Base-by-base conservation (phyloP, 2,113 vertebrate species). In the Empidonax alnorum region DNA sequence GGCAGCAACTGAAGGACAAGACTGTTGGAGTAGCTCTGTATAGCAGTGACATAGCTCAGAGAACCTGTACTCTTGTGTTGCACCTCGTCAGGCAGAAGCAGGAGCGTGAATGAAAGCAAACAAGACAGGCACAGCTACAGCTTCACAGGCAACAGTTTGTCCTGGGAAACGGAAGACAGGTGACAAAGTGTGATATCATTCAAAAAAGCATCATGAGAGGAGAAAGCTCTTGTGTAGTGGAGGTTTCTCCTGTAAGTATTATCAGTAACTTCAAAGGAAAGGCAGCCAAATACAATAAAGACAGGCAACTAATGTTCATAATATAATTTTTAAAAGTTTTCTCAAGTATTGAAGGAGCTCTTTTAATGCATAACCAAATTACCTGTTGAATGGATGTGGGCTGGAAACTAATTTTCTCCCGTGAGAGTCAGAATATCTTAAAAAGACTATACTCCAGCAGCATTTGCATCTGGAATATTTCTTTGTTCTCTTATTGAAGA, bases 321-420 rank as follows among this genome's bases (percentile, higher is more conserved):
- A 91, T 82, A 56, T 3, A 15, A 30, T 78, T 90, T 92, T 80
- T 0, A 5, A 77, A 91, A 67, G 67, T 87, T 92, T 92, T 86
- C n/a, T 76, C 17, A 67, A 74, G 84, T 81, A 66, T 50, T 55
- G 73, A 87, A 91, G 61, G 52, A 89, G 7, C 14, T 35, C 30
- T 93, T 92, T 88, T 94, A 95, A 90, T 92, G 74, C 23, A 85
- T 71, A 92, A 71, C 49, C 31, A 94, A 89, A 93, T 89, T 87
- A 84, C 37, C 52, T 83, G 81, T 79, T 94, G 83, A 92, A 67
- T 87, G 59, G 76, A 91, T 4, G 11, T 83, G 52, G 72, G 35
- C 41, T 89, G 61, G 30, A 89, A 63, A 61, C 10, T 87, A 49
- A 74, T 93, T 80, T 80, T 87, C 37, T 94, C 74, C 58, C 47